Conservation (phyloP, 2,888 invertebrate species). For the Anthrax anthrax region DNA sequence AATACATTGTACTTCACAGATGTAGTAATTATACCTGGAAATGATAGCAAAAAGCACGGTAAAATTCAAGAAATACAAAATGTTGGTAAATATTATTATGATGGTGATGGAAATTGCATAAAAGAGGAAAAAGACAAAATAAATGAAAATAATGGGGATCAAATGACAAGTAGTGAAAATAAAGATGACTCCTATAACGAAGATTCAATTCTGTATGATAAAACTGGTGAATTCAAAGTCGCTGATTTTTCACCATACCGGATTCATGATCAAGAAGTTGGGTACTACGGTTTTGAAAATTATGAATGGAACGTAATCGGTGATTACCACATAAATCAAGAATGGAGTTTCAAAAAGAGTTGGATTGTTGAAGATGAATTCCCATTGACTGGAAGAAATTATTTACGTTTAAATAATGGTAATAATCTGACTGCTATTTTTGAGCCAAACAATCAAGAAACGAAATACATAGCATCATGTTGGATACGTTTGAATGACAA, state of each 20-base stretch:
- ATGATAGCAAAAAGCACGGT: background rate
- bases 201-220: background rate
- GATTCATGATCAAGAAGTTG: background rate
- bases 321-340: background rate
- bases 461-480: slow-evolving; percentile 4
- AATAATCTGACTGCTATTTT: slow-evolving; percentile 6
- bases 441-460: slow-evolving; percentile 1
- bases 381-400: slow-evolving; percentile 6
- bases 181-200: background rate
- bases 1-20: background rate
- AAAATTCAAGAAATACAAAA: background rate
- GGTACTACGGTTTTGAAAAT: slow-evolving; percentile 8
- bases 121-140: background rate
- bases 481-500: slow-evolving; percentile 2
- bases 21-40: background rate
- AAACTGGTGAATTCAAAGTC: slow-evolving; percentile 1
- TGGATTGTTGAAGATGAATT: slow-evolving; percentile 4
- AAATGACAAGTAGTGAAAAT: background rate
- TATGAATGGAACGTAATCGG: slow-evolving; percentile 6
- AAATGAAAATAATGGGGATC: background rate
- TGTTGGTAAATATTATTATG: background rate
- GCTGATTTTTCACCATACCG: slow-evolving; percentile 2
- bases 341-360: too few species aligned
- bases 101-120: background rate
- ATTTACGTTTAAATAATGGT: slow-evolving; percentile 3